Evolutionary conservation across 2,888 invertebrate genomes (phyloP).

Genomic region (Pseudococcus viburni): DNA sequence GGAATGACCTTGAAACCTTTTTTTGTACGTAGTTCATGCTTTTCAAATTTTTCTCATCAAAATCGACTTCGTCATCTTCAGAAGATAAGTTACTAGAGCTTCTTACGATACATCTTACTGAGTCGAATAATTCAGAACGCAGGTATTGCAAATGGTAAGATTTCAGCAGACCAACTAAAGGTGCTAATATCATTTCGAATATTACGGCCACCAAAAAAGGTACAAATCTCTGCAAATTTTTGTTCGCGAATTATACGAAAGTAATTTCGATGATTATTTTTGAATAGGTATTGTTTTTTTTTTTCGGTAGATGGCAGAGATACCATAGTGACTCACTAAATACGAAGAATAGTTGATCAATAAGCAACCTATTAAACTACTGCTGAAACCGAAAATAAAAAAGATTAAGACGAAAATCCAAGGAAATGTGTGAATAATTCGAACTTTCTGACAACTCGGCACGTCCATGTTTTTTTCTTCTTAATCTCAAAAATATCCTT

Average conservation of each 20-base stretch:
- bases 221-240: constrained; percentile 8
- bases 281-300: not conserved
- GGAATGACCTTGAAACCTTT: not conserved
- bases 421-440: constrained; percentile 22
- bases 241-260: not conserved
- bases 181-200: constrained; percentile 5
- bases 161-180: not conserved
- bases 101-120: not conserved
- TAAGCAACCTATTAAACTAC: not conserved
- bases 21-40: constrained; percentile 39
- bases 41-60: constrained; percentile 9
- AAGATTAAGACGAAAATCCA: constrained; percentile 33
- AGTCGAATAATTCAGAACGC: not conserved
- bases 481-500: too few species aligned
- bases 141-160: not conserved
- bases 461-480: not conserved
- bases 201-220: not conserved
- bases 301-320: not conserved
- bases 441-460: not conserved
- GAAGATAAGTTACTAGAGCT: not conserved
- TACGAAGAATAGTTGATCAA: not conserved
- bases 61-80: not conserved
- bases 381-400: constrained; percentile 10
- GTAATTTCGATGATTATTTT: not conserved
- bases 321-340: not conserved